Evolutionary conservation across 92 coral and sea anemone species (phyloP).

Genomic region (Epizoanthus illoricatus): DNA sequence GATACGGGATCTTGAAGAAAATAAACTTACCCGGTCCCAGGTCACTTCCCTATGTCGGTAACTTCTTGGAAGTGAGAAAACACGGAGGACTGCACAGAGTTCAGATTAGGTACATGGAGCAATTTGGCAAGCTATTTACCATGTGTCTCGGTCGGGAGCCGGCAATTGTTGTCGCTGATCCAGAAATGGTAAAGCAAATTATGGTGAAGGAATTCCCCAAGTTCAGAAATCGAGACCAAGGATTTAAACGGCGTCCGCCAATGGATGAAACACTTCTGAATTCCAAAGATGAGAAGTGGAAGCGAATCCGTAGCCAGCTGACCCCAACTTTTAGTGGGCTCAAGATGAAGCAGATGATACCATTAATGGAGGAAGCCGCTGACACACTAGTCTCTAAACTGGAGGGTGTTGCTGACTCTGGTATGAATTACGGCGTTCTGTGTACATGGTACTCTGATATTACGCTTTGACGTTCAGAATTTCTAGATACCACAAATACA

Average conservation of each 20-base stretch:
- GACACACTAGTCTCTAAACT: conserved; percentile 1
- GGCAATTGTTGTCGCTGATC: conserved; percentile 54
- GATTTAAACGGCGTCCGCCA: background rate
- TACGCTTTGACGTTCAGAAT: too few relatives aligned
- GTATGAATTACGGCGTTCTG: background rate
- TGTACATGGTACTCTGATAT: too few relatives aligned
- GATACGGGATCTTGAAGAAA: conserved; percentile 39
- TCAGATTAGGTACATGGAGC: conserved; percentile 34
- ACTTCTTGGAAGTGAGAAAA: conserved; percentile 53
- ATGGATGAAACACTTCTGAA: background rate
- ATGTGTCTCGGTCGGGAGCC: conserved; percentile 53
- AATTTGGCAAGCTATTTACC: conserved; percentile 59
- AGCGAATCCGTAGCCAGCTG: conserved; percentile 4
- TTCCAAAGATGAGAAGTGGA: conserved; percentile 24
- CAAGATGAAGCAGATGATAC: conserved; percentile 17
- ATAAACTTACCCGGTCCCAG: conserved; percentile 56
- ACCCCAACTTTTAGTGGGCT: conserved; percentile 21
- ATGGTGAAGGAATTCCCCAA: conserved; percentile 60
- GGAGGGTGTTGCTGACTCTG: conserved; percentile 2
- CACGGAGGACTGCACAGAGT: conserved; percentile 56
- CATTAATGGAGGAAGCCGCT: conserved; percentile 14
- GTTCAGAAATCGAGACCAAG: conserved; percentile 50
- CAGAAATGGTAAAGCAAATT: conserved; percentile 56
- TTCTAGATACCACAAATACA: too few relatives aligned
- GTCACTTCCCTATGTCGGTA: conserved; percentile 58